Evolutionary conservation across 2,797 vertebrate genomes (phyloP).

Genomic region (Nannoperca obscura): DNA sequence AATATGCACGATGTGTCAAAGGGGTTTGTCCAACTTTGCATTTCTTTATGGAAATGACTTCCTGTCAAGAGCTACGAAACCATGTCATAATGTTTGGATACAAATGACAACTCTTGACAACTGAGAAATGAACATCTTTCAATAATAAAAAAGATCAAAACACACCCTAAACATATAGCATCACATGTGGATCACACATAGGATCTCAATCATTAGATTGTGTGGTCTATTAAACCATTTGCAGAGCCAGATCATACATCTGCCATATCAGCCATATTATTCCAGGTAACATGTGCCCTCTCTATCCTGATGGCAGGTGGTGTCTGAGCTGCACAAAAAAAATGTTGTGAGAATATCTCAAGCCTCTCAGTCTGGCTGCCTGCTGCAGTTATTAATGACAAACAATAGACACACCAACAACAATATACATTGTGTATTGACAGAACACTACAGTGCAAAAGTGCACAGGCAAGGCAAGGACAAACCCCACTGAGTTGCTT

Average conservation of each 20-base stretch:
- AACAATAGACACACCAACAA: slow-evolving; percentile 42
- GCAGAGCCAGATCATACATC: slow-evolving; percentile 13
- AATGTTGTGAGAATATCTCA: slow-evolving; percentile 51
- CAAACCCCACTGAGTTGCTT: slow-evolving; percentile 8
- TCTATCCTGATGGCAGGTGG: slow-evolving; percentile 49
- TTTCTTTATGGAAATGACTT: neutral
- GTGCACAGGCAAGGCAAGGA: slow-evolving; percentile 18
- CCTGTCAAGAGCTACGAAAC: neutral
- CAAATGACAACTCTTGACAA: no score
- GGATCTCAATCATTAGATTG: neutral
- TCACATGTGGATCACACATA: neutral
- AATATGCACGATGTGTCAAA: slow-evolving; percentile 38
- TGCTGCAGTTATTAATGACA: slow-evolving; percentile 55
- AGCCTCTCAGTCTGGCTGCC: slow-evolving; percentile 46
- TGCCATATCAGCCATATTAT: slow-evolving; percentile 25
- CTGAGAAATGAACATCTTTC: neutral
- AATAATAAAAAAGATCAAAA: neutral
- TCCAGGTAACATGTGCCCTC: slow-evolving; percentile 34
- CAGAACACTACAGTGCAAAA: slow-evolving; percentile 16
- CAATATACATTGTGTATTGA: slow-evolving; percentile 42
- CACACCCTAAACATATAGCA: neutral
- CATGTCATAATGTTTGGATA: neutral
- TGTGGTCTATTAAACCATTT: slow-evolving; percentile 5
- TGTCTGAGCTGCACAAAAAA: slow-evolving; percentile 34
- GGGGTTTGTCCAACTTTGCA: neutral